Base-by-base conservation (phyloP, 1,140 invertebrate genomes). In the Bombus consobrinus region DNA sequence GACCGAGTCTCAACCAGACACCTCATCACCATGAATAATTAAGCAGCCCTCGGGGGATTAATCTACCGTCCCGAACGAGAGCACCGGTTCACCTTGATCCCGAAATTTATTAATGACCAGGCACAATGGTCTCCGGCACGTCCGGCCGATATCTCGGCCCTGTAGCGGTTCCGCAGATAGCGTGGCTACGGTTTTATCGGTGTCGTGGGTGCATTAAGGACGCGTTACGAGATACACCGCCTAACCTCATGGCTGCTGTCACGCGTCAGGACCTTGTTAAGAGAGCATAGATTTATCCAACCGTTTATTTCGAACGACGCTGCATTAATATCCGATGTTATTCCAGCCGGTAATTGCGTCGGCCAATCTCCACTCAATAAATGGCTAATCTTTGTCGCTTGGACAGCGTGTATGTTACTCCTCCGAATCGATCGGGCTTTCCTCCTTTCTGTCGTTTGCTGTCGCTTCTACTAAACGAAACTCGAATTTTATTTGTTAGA, bases 31-130 rank as follows among this genome's bases (percentile, higher is more conserved):
- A 57, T 87, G 75, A 87, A 87, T 87, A 72, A 87, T 86, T 69
- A 72, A 77, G 39, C 57, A 81, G 57, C 62, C 72, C 78, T 53
- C 78, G 25, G 69, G 68, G 87, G 79, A 78, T 88, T 88, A 86
- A 89, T 89, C 87, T 76, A n/a, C 12, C 43, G 77, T n/a, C 41
- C 69, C 59, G 74, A 89, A 89, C 59, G 43, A 81, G 76, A 87
- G 59, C 81, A 53, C 81, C 68, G 73, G 89, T 89, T 90, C 81
- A 75, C 88, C 88, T 90, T 89, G 89, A 89, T 89, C 88, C 59
- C 79, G 77, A 89, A 89, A 89, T 83, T 89, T 88, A 88, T 89
- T 89, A 90, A 87, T 89, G 88, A 41, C 41, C 43, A 34, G 32
- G 39, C 71, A 88, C 25, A 43, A 66, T 57, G 69, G 22, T 34